A percentile compares a stretch with the other conserved stretches of the same genome.
Evolutionary conservation across 2,797 vertebrate species (phyloP).

Genomic region (Parambassis ranga): DNA sequence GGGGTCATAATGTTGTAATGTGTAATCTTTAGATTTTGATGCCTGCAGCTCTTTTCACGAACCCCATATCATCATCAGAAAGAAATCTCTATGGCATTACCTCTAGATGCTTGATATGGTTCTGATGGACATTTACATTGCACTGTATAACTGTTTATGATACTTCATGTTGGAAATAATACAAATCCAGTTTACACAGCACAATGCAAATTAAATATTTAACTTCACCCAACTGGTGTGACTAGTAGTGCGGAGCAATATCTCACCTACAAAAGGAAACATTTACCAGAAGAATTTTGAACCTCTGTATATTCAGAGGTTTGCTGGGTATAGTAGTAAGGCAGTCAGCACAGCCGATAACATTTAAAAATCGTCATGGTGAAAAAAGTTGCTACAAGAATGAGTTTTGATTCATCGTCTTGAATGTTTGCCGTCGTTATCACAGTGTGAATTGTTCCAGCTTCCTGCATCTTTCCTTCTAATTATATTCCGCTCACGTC

Average conservation of each 20-base stretch:
- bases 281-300: constrained; percentile 29
- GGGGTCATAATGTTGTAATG: constrained; percentile 4
- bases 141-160: constrained; percentile 51
- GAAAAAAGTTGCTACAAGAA: constrained; percentile 73
- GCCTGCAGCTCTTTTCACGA: constrained; percentile 12
- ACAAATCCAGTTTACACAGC: constrained; percentile 57
- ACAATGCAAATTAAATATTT: constrained; percentile 55
- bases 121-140: constrained; percentile 41
- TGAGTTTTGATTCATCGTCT: constrained; percentile 54
- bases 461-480: constrained; percentile 36
- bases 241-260: constrained; percentile 28
- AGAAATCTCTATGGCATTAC: constrained; percentile 74
- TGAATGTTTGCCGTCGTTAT: constrained; percentile 53
- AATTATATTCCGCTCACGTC: background rate
- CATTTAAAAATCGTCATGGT: constrained; percentile 54
- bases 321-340: constrained; percentile 72
- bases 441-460: constrained; percentile 69
- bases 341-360: constrained; percentile 69
- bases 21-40: constrained; percentile 15
- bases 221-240: constrained; percentile 27
- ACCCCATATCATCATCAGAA: constrained; percentile 26
- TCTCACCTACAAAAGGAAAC: constrained; percentile 33
- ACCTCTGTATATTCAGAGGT: constrained; percentile 43
- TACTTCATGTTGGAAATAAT: constrained; percentile 49
- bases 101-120: constrained; percentile 42